Evolutionary conservation across 2,888 invertebrate species (phyloP).

Genomic region (Chaitophorus viminalis): DNA sequence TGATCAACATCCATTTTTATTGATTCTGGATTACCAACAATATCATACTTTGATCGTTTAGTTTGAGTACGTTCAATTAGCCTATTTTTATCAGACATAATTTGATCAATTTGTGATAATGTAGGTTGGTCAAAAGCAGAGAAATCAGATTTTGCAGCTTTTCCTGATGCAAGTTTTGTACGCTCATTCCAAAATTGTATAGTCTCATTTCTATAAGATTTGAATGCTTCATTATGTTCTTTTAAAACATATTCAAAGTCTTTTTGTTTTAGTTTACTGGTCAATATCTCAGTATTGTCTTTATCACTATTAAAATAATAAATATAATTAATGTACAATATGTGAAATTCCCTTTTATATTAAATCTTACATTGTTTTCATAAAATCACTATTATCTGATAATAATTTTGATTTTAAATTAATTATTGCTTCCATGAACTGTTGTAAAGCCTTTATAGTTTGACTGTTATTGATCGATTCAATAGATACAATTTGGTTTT

Average conservation of each 20-base stretch:
- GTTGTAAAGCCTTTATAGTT: constrained; percentile 68
- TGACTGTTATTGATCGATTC: constrained; percentile 66
- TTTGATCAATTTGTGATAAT: constrained; percentile 85
- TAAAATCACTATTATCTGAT: constrained; percentile 35
- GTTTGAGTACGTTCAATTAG: constrained; percentile 82
- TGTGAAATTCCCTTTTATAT: neutral
- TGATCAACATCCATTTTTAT: constrained; percentile 73
- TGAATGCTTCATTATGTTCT: constrained; percentile 73
- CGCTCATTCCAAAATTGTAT: constrained; percentile 97
- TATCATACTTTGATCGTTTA: constrained; percentile 78
- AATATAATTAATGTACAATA: neutral
- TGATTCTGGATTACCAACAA: constrained; percentile 72
- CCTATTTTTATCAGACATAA: constrained; percentile 80
- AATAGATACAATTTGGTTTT: constrained; percentile 69
- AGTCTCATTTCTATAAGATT: constrained; percentile 78
- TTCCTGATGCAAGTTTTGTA: constrained; percentile 78
- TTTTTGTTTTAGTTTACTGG: constrained; percentile 68
- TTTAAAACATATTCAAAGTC: constrained; percentile 73
- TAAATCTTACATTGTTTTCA: constrained; percentile 38
- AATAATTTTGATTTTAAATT: constrained; percentile 52
- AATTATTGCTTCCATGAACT: constrained; percentile 68
- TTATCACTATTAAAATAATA: constrained; percentile 66
- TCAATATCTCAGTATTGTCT: constrained; percentile 66
- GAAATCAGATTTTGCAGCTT: constrained; percentile 74
- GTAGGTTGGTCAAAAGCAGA: constrained; percentile 71